These are phyloP conservation scores for Mohoua ochrocephala DNA, from an alignment of 2,113 vertebrate species.

Conservation along the genomic window DNA sequence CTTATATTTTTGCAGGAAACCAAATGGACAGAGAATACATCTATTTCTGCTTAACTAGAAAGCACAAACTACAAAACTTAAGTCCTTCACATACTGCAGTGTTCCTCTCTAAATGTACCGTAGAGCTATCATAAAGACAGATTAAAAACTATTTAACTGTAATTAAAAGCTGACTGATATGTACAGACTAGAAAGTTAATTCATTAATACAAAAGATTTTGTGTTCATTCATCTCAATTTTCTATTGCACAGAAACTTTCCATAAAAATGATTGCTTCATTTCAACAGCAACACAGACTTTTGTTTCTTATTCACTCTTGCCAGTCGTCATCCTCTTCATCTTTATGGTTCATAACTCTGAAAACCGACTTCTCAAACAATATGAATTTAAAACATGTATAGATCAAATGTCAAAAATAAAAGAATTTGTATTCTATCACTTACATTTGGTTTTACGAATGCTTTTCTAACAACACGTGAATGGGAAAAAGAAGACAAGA, in stretches of 20 bases:
- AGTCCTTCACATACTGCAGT: neutral
- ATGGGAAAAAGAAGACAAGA: neutral
- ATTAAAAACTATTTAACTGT: neutral
- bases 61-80: neutral
- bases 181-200: neutral
- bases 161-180: slow-evolving; percentile 5
- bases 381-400: neutral
- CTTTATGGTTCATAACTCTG: neutral
- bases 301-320: neutral
- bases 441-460: neutral
- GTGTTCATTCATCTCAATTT: neutral
- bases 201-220: neutral
- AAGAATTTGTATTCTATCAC: neutral
- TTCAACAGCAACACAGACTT: neutral
- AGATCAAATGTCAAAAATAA: neutral
- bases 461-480: neutral
- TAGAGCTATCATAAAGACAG: neutral
- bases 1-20: neutral
- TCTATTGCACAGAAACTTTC: neutral
- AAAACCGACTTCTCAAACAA: neutral
- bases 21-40: neutral
- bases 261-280: neutral
- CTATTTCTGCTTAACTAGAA: neutral
- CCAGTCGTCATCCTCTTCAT: neutral
- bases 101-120: neutral